Base-by-base conservation (phyloP, 2,113 vertebrate species). In the Oryzias javanicus region DNA sequence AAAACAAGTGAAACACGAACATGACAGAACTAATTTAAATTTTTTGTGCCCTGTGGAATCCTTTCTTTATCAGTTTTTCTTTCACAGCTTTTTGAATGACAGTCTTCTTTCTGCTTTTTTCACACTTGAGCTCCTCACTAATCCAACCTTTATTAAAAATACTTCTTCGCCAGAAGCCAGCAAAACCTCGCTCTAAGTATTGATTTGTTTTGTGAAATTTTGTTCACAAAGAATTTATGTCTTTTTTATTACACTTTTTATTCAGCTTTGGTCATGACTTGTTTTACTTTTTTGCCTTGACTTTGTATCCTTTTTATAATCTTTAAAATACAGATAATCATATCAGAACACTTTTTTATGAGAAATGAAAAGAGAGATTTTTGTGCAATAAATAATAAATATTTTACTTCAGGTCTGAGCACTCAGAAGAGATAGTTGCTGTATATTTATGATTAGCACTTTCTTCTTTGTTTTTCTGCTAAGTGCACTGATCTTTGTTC, bases 81-180 rank as follows among this genome's bases (percentile, higher is more conserved):
- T 71, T 69, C 27, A n/a, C 14, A 52, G 14, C 50, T 19, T 65
- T n/a, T 70, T 70, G 65, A 76, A 56, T 67, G 67, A 50, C 51
- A 54, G 42, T 57, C 35, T 51, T 18, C 48, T 42, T 6, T 29
- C 18, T 45, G n/a, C 47, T 41, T 5, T 35, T 60, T 70, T 72
- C 49, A 55, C 54, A 64, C 63, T 70, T 66, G 41, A 68, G 48
- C 29, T 69, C 59, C 46, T 54, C 64, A 49, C 67, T 80, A 74
- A 70, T 82, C 64, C 74, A 52, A 53, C 53, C 60, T 69, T 60
- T 75, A 71, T 73, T 80, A 67, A 64, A 74, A 70, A 70, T 59
- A 27, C 27, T 67, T 49, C 22, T 74, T 70, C 48, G 41, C 27
- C 47, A 59, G 47, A 67, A 67, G 60, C 29, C 15, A 57, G 52